Evolutionary conservation across 2,113 vertebrate genomes (phyloP), one percentile per base, ranked within the genome.

Genomic region (Suncus etruscus): DNA sequence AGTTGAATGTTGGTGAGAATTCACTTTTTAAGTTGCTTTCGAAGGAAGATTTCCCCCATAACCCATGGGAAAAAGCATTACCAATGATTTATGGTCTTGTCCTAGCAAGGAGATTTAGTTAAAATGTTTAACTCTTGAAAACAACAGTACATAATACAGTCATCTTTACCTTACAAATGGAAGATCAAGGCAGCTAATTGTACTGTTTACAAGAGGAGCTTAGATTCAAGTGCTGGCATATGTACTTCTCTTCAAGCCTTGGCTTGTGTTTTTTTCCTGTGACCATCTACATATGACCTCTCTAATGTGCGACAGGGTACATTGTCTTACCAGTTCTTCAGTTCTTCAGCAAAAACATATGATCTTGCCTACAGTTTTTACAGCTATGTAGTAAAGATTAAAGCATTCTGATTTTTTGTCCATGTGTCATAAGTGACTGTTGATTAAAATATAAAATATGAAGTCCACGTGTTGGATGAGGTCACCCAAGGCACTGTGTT

Each of bases 351-450:
- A 70, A 32, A 73, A 87, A 24, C 10, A 48, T 87, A 39, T 85
- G 24, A 16, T 78, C 22, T 27, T 86, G 51, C 75, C 50, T 22
- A 12, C 6, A 14, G 47, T 45, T 76, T 25, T 83, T 90, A 27
- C 65, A 68, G 81, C 39, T 92, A 91, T 75, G 77, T 84, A 86
- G 74, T 58, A 69, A 89, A 81, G 58, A 89, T 76, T 61, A 58
- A 94, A 65, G 20, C 78, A 27, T 89, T 93, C 77, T 92, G 39
- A 81, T 83, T 24, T 58, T 29, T 51, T 61, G 4, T 87, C 69
- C 82, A 0, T 85, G 10, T 84, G 82, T 86, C 65, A 82, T 39
- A 31, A 76, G 81, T 73, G 69, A 39, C 39, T 39, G 39, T 39
- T 39, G 39, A 39, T 39, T 39, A 39, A 39, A 39, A 39, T 39